A percentile compares a stretch with the other conserved stretches of the same genome.
Conservation (phyloP, 2,797 vertebrate species). For the Thaleichthys pacificus region DNA sequence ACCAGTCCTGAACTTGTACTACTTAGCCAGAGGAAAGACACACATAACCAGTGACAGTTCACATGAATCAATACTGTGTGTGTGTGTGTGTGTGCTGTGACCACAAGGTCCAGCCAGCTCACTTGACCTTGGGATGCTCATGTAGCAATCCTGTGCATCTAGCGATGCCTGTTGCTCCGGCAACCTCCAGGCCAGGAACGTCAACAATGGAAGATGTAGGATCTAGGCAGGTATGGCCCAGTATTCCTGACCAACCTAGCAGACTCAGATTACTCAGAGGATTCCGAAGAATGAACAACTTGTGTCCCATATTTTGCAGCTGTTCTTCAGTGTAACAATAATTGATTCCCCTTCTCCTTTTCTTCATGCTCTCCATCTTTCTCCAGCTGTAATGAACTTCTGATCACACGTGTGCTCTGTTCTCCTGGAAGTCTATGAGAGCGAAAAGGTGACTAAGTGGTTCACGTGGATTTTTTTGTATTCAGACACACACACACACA, state of each 20-base stretch:
- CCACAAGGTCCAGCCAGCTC: background rate
- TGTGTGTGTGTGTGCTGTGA: conserved; percentile 4
- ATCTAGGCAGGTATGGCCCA: background rate
- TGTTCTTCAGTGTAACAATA: too few relatives aligned
- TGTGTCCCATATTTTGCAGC: too few relatives aligned
- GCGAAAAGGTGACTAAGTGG: background rate
- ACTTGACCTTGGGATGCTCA: conserved; percentile 4
- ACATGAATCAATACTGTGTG: background rate
- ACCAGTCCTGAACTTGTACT: background rate
- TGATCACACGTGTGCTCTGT: background rate
- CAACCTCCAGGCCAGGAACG: conserved; percentile 9
- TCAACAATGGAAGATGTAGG: background rate
- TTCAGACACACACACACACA: background rate
- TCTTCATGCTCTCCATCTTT: background rate
- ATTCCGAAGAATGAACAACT: background rate
- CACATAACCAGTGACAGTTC: too few relatives aligned
- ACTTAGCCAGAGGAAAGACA: too few relatives aligned
- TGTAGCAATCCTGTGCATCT: background rate
- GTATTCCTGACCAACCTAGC: too few relatives aligned
- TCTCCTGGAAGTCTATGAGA: background rate
- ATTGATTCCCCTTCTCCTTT: background rate
- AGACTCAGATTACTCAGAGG: background rate
- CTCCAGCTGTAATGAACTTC: too few relatives aligned
- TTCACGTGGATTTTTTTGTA: background rate
- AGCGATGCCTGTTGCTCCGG: conserved; percentile 5